Evolutionary conservation across 92 coral and sea anemone genomes (phyloP).

Genomic region (Bergia sp.): DNA sequence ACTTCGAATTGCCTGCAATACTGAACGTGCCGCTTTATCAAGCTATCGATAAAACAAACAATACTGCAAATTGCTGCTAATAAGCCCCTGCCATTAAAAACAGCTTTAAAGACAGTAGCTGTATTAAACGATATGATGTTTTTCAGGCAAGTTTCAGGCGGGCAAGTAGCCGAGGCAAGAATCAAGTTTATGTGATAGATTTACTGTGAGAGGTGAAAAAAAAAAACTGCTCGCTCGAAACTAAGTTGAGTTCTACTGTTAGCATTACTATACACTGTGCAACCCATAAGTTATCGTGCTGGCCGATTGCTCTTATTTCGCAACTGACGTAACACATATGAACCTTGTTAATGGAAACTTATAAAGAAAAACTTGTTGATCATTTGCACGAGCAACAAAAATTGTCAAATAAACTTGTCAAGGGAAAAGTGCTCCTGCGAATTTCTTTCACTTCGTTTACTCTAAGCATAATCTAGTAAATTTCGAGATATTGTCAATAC

Average conservation of each 20-base stretch:
- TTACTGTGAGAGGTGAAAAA: background rate
- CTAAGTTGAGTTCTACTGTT: background rate
- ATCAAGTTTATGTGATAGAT: background rate
- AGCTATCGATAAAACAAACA: no score
- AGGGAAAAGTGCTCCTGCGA: background rate
- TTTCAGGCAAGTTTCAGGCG: background rate
- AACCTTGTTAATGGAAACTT: background rate
- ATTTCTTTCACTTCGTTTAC: background rate
- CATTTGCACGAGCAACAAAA: no score
- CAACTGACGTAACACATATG: background rate
- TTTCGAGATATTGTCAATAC: background rate
- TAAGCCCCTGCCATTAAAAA: background rate
- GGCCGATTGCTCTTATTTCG: background rate
- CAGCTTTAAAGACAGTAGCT: background rate
- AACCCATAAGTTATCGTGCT: background rate
- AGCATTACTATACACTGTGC: background rate
- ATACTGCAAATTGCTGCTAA: background rate
- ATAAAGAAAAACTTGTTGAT: no score
- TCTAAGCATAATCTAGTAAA: background rate
- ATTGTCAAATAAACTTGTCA: background rate
- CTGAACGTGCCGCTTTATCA: background rate
- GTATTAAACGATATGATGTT: no score
- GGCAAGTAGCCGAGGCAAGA: background rate
- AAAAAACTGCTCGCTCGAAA: no score
- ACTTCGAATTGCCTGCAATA: background rate